Percentiles rank a stretch among this genome's conserved stretches.
Conservation (phyloP, 2,888 invertebrate genomes). For the Stomorhina lunata region DNA sequence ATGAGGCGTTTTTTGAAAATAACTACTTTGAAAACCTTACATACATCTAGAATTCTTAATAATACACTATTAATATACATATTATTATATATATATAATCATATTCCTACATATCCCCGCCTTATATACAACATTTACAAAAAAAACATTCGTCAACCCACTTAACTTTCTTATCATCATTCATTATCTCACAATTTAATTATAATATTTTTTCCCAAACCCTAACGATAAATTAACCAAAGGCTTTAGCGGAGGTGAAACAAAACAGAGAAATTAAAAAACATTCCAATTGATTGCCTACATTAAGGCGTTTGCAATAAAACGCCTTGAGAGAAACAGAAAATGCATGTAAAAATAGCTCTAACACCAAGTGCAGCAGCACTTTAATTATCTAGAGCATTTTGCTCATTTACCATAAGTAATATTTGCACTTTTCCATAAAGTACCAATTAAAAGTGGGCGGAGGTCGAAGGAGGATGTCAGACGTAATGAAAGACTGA, state of each 20-base stretch:
- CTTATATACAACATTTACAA: neutral
- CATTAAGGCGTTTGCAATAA: neutral
- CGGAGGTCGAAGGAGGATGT: neutral
- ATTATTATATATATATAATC: no score
- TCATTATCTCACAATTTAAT: conserved; percentile 22
- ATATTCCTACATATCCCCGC: no score
- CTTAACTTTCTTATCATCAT: neutral
- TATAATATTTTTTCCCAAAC: neutral
- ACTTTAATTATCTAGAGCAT: conserved; percentile 17
- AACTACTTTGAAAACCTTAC: no score
- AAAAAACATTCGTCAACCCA: neutral
- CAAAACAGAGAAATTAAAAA: neutral
- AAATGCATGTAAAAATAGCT: neutral
- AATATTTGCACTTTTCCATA: no score
- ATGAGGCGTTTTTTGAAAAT: no score
- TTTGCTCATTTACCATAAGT: no score
- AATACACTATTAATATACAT: no score
- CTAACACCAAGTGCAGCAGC: conserved; percentile 23
- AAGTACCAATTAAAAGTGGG: no score
- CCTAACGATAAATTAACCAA: neutral
- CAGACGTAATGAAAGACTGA: neutral
- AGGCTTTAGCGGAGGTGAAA: neutral
- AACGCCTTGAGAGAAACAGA: neutral
- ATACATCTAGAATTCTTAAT: no score
- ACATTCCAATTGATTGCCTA: conserved; percentile 33